Base-by-base conservation (phyloP, 1,140 invertebrate species). In the Bathynomus jamesi region DNA sequence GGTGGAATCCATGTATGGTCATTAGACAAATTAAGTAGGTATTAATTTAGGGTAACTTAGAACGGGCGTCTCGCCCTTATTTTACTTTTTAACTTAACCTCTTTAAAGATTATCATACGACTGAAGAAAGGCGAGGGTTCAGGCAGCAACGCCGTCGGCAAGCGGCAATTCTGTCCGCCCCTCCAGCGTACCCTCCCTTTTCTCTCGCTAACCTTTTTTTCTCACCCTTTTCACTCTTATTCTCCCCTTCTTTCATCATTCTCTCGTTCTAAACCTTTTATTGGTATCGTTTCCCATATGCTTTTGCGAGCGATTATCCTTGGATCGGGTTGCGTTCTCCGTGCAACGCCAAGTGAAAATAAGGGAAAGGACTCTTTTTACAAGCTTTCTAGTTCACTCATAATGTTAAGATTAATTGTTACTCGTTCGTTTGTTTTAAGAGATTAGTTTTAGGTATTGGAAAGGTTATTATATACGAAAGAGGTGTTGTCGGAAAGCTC, bases 401-500 rank as follows among this genome's bases (percentile, higher is more conserved):
- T 53, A 5, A 53, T 53, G 40, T 53, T 53, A 17, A 53, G 21
- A 53, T 53, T 53, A 1, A 53, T 53, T 53, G 5, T 11, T 3
- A 53, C 40, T 53, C 11, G 27, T 24, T 2, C 13, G 21, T 24
- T 63, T 63, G 61, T 63, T 24, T 10, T 28, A 63, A 63, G 27
- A 63, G 61, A 63, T 63, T 63, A 63, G 61, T 63, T 28, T 28
- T 63, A 25, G 61, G 61, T 25, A 24, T 63, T 63, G 61, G 61
- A 17, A 25, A 2, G 61, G 61, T 25, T 63, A 63, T 28, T 63
- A 63, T 63, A 63, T 25, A 24, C 11, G 61, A 25, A 63, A 63
- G 61, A 10, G 61, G 2, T 25, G 61, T 24, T 24, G 61, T 24
- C 11, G 61, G 24, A 63, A 63, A 63, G n/a, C n/a, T n/a, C n/a